These are phyloP conservation scores for Caenorhabditis wallacei DNA, from an alignment of 2,888 invertebrate genomes.

Conservation along the genomic window DNA sequence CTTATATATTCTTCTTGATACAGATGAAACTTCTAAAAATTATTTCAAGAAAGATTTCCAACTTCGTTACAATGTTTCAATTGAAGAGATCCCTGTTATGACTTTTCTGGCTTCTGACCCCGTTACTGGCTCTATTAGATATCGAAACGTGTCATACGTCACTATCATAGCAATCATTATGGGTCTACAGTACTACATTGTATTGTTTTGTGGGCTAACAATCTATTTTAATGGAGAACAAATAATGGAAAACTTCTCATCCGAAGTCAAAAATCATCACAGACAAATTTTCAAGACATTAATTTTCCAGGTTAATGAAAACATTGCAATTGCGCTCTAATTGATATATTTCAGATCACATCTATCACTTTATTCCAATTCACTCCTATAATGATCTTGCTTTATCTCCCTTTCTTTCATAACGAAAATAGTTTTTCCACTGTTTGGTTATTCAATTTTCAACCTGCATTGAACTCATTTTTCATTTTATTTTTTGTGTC, in stretches of 20 bases:
- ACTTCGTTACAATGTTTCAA: not conserved
- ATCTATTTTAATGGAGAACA: not conserved
- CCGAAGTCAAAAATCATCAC: not conserved
- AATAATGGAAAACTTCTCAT: not conserved
- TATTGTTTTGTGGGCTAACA: not conserved
- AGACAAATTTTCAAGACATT: conserved; percentile 33
- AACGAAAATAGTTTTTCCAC: not conserved
- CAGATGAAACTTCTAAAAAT: not conserved
- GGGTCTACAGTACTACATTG: not conserved
- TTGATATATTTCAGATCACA: too few species aligned
- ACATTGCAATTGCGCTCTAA: too few species aligned
- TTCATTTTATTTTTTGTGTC: too few species aligned
- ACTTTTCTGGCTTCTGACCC: not conserved
- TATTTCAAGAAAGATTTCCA: not conserved
- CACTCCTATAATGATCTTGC: not conserved
- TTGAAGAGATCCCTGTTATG: not conserved
- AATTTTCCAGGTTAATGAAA: conserved; percentile 8
- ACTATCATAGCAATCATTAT: not conserved
- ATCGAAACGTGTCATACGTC: not conserved
- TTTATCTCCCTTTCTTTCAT: not conserved
- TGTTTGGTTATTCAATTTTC: too few species aligned
- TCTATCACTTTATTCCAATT: not conserved
- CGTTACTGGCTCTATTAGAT: not conserved
- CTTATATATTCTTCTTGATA: not conserved
- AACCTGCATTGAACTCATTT: too few species aligned